Evolutionary conservation across 1,140 invertebrate species (phyloP), one percentile per base, ranked within the genome.

Genomic region (Chionoecetes opilio): DNA sequence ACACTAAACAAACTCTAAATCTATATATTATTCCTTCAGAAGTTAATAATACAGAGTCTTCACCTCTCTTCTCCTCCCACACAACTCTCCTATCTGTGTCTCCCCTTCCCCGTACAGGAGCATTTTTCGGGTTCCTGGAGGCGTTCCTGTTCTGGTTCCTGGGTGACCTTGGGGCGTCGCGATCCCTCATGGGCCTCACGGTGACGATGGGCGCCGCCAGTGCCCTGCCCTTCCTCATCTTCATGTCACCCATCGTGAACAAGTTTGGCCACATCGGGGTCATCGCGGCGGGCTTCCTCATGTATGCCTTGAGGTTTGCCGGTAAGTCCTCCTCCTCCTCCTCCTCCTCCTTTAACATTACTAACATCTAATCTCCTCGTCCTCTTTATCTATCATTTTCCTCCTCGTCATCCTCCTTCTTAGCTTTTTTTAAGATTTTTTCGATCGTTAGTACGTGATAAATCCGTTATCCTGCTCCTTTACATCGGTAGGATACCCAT

Each of bases 141-240:
- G 98, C 98, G 94, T 99, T 99, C 97, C 97, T 99, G 3, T 99
- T 99, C 97, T 99, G 98, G 98, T 97, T 98, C 95, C 97, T 99
- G 8, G 98, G 98, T 97, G 98, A 98, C 96, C 97, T 99, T 91
- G 98, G 98, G 21, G 98, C 98, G 11, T 98, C 98, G 0, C 98
- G 98, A 93, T 98, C 98, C 3, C 97, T 99, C 35, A 98, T 99
- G 98, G 98, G 98, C 31, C 97, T 99, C 89, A 99, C 98, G 0
- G 98, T 99, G 95, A 98, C 98, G 0, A 98, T 98, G 37, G 98
- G 98, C 14, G 98, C 98, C 32, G 97, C 98, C 0, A 98, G 98
- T 6, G 98, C 98, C 17, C 97, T 99, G 93, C 98, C 98, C 8
- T 97, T 99, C 34, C 97, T 99, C 2, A 98, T 98, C 21, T 97